These are phyloP conservation scores for Hormiphora californensis DNA, from an alignment of 37 sponge, comb jelly and placozoan species.

Conservation along the genomic window DNA sequence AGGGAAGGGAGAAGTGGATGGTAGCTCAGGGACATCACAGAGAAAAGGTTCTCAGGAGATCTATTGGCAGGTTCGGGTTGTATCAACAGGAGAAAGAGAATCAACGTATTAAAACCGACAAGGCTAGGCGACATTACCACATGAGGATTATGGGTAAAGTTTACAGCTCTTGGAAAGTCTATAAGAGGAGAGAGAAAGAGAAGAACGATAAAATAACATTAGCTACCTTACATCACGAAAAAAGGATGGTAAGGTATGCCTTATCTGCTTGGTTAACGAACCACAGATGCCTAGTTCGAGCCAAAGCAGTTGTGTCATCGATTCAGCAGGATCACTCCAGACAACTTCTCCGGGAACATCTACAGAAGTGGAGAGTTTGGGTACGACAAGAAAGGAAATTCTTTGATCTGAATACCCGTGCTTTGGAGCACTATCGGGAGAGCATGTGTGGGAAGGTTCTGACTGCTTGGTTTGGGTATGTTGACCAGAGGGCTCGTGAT, in stretches of 20 bases:
- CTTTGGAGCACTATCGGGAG: background rate
- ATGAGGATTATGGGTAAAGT: background rate
- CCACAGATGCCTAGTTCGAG: background rate
- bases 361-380: background rate
- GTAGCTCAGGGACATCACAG: background rate
- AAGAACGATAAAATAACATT: background rate
- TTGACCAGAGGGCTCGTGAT: slow-evolving; percentile 19
- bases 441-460: background rate
- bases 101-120: background rate
- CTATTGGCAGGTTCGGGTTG: background rate
- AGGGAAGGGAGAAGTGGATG: background rate
- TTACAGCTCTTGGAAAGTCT: background rate
- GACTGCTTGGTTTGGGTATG: background rate
- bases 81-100: background rate
- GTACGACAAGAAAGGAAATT: background rate
- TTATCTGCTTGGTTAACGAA: background rate
- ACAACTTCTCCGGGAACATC: background rate
- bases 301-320: background rate
- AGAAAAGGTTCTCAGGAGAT: background rate
- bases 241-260: background rate
- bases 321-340: background rate
- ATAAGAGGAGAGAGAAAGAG: background rate
- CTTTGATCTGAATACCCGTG: background rate
- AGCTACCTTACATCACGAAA: background rate
- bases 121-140: background rate